Evolutionary conservation across 2,113 vertebrate genomes (phyloP).

Genomic region (Rhea pennata): DNA sequence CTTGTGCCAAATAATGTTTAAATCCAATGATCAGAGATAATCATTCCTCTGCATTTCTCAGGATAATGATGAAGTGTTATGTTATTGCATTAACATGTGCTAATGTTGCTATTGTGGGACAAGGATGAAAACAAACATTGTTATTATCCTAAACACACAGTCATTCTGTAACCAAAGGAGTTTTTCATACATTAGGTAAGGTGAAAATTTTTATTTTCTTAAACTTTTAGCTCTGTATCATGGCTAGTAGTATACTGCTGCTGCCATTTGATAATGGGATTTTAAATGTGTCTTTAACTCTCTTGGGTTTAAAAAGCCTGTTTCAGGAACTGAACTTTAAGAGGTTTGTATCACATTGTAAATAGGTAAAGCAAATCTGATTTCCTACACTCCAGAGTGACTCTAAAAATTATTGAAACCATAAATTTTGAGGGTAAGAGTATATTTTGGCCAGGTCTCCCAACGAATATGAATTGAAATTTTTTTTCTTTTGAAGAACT

Average conservation of each 20-base stretch:
- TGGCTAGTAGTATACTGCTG: background rate
- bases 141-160: background rate
- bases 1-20: background rate
- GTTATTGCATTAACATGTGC: background rate
- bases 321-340: background rate
- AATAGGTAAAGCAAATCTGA: background rate
- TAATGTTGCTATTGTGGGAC: background rate
- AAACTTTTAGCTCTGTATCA: background rate
- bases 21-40: background rate
- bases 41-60: background rate
- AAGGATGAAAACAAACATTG: background rate
- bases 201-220: background rate
- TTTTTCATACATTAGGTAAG: background rate
- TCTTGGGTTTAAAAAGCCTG: background rate
- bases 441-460: background rate
- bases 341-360: background rate
- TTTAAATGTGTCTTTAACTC: background rate
- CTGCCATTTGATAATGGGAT: background rate
- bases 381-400: background rate
- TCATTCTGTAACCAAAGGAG: background rate
- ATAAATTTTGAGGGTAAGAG: background rate
- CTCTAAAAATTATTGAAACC: background rate
- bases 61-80: background rate
- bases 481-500: background rate
- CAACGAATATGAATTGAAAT: background rate